Conservation (phyloP, 1,140 invertebrate genomes). For the Neodiprion fabricii region DNA sequence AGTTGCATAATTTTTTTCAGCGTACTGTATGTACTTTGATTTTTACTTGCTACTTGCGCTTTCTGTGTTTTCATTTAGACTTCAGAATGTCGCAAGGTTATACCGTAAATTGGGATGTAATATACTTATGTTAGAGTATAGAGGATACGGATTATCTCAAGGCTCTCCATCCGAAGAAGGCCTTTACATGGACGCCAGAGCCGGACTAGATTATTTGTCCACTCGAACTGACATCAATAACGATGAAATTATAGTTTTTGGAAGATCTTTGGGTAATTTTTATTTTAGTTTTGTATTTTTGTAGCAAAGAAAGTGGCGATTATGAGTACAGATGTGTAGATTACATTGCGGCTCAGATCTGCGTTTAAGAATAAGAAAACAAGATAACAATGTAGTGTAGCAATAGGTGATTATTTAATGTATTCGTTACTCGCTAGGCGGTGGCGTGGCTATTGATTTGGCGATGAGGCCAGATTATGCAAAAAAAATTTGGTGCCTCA, state of each 20-base stretch:
- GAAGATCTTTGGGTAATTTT: constrained; percentile 80
- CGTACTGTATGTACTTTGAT: background rate
- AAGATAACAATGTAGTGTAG: too few relatives aligned
- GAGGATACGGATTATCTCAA: constrained; percentile 93
- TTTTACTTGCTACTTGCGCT: background rate
- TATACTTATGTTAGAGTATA: constrained; percentile 89
- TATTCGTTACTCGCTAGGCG: constrained; percentile 63
- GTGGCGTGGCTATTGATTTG: constrained; percentile 87
- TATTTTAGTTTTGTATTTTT: constrained; percentile 18
- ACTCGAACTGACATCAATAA: constrained; percentile 83
- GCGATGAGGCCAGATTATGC: constrained; percentile 75
- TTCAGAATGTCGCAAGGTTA: constrained; percentile 80
- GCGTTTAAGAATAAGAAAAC: too few relatives aligned
- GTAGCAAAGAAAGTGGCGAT: background rate
- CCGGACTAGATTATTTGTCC: constrained; percentile 84
- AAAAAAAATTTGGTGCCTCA: constrained; percentile 81
- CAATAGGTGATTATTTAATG: background rate
- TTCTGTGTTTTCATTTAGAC: constrained; percentile 51
- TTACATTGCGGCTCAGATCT: constrained; percentile 2
- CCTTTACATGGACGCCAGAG: constrained; percentile 85
- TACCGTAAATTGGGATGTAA: constrained; percentile 85
- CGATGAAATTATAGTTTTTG: constrained; percentile 90
- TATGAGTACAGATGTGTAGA: constrained; percentile 2
- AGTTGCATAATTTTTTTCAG: background rate
- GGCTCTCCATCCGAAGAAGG: constrained; percentile 87